A percentile compares a stretch with the other conserved stretches of the same genome.
Evolutionary conservation across 2,888 invertebrate species (phyloP).

Genomic region (Andrena bucephala): DNA sequence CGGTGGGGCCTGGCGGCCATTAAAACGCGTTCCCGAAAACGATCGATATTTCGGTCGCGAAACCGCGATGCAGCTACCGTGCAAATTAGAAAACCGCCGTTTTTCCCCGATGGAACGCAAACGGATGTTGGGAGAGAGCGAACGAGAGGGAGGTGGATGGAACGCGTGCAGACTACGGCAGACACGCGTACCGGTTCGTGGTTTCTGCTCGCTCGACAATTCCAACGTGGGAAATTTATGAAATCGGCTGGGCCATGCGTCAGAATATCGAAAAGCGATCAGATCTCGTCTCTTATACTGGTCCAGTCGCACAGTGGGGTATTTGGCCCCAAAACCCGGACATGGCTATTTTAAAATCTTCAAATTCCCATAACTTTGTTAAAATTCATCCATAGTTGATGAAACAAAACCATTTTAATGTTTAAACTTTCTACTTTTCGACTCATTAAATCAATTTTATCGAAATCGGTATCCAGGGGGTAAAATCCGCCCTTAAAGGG

Average conservation of each 20-base stretch:
- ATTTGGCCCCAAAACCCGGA: too few relatives aligned
- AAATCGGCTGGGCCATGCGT: slow-evolving; percentile 44
- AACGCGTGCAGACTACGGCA: not conserved
- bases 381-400: too few relatives aligned
- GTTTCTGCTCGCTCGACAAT: slow-evolving; percentile 52
- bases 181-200: slow-evolving; percentile 37
- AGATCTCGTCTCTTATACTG: slow-evolving; percentile 9
- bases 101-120: slow-evolving; percentile 23
- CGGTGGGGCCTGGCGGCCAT: slow-evolving; percentile 24
- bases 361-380: too few relatives aligned
- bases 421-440: too few relatives aligned
- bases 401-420: too few relatives aligned
- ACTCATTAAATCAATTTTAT: too few relatives aligned
- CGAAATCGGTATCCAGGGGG: too few relatives aligned
- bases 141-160: not conserved
- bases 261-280: slow-evolving; percentile 40
- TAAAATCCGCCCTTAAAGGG: too few relatives aligned
- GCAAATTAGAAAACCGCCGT: slow-evolving; percentile 57
- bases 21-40: slow-evolving; percentile 38
- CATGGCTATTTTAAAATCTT: too few relatives aligned
- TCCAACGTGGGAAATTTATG: slow-evolving; percentile 50
- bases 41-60: slow-evolving; percentile 45
- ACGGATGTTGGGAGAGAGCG: not conserved
- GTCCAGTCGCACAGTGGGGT: not conserved
- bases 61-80: slow-evolving; percentile 27